These are phyloP conservation scores for Gopherus evgoodei DNA, from an alignment of 2,113 vertebrate species.

Conservation along the genomic window DNA sequence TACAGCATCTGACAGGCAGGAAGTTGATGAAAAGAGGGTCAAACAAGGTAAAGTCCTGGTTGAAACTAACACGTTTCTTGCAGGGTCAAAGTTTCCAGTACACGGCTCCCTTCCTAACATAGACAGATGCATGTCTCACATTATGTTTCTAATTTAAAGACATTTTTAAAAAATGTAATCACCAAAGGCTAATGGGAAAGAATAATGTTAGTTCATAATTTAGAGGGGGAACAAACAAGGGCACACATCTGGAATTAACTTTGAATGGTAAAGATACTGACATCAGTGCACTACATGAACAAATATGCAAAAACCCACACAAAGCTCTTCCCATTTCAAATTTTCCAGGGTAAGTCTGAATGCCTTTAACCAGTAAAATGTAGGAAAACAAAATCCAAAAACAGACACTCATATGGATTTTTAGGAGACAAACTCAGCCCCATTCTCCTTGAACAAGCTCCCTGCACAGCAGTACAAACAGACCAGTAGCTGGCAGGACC, in stretches of 20 bases:
- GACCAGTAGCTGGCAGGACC: not conserved
- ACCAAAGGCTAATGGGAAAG: constrained; percentile 36
- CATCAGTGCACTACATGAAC: not conserved
- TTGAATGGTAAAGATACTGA: constrained; percentile 12
- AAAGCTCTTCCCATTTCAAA: not conserved
- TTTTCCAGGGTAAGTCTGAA: not conserved
- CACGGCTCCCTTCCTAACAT: not conserved
- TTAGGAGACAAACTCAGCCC: not conserved
- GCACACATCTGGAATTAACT: constrained; percentile 42
- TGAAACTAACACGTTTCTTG: not conserved
- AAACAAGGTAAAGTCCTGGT: not conserved
- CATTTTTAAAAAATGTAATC: constrained; percentile 28
- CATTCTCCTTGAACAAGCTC: not conserved
- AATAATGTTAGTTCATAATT: constrained; percentile 40
- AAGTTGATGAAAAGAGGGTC: not conserved
- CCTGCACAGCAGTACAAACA: not conserved
- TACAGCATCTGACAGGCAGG: not conserved
- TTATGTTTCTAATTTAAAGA: constrained; percentile 24
- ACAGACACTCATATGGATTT: not conserved
- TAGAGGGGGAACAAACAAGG: constrained; percentile 1
- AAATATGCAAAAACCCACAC: not conserved
- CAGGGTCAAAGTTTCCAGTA: not conserved
- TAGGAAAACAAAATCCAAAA: not conserved
- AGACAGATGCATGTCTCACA: not conserved
- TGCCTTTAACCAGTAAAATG: not conserved